A percentile compares a stretch with the other conserved stretches of the same genome.
These are phyloP conservation scores for Myzus persicae DNA, from an alignment of 1,140 invertebrate species.

Conservation along the genomic window DNA sequence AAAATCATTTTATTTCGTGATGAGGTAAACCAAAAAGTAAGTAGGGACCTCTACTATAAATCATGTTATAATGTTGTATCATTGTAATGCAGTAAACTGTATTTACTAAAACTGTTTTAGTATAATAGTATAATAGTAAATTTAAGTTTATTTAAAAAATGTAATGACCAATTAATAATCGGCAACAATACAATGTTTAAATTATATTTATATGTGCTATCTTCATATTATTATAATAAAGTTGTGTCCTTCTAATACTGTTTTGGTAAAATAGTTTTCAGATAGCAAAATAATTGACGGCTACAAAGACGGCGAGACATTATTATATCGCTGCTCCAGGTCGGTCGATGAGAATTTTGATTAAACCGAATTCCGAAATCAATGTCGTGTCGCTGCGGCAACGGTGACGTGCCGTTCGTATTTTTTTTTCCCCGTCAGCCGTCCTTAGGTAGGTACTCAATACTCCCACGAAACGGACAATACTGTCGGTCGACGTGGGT, in stretches of 20 bases:
- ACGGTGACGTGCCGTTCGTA: not conserved
- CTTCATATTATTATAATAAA: not conserved
- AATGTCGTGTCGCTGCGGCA: not conserved
- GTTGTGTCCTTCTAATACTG: not conserved
- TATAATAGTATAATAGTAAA: too few relatives aligned
- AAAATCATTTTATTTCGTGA: not conserved
- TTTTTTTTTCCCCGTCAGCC: not conserved
- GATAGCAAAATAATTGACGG: not conserved
- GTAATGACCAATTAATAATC: too few relatives aligned
- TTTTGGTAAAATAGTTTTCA: not conserved
- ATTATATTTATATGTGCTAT: too few relatives aligned
- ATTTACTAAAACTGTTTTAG: too few relatives aligned
- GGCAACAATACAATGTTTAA: not conserved
- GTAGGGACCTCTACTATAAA: too few relatives aligned
- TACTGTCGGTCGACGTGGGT: not conserved
- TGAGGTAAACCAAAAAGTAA: not conserved
- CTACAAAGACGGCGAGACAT: not conserved
- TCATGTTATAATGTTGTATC: not conserved
- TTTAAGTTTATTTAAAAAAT: too few relatives aligned
- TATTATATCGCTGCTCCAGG: not conserved
- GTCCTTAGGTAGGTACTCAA: not conserved
- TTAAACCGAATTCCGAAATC: not conserved
- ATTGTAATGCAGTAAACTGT: too few relatives aligned
- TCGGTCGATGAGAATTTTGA: not conserved
- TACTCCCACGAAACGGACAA: not conserved